These are phyloP conservation scores for Lampropteryx suffumata DNA, from an alignment of 2,888 invertebrate genomes.

Conservation along the genomic window DNA sequence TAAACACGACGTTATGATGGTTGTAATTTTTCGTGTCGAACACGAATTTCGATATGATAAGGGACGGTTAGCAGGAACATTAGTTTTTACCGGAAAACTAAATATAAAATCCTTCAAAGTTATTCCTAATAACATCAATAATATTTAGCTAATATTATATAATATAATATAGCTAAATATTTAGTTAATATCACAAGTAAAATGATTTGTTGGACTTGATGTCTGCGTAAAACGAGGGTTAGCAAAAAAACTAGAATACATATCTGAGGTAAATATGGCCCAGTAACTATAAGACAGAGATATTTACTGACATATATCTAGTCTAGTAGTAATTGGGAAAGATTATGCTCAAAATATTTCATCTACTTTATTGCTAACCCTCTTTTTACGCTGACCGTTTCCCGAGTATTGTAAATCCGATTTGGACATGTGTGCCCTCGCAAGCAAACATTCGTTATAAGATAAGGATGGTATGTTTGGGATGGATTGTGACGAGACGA, in stretches of 20 bases:
- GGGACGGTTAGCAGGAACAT: slow-evolving; percentile 50
- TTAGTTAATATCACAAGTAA: too few relatives aligned
- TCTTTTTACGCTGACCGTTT: slow-evolving; percentile 47
- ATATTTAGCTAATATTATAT: too few relatives aligned
- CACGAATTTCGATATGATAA: slow-evolving; percentile 76
- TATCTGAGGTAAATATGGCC: too few relatives aligned
- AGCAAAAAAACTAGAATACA: too few relatives aligned
- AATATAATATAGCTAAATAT: too few relatives aligned
- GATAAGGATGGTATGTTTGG: slow-evolving; percentile 67
- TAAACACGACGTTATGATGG: slow-evolving; percentile 76
- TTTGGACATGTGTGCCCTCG: slow-evolving; percentile 77
- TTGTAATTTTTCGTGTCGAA: slow-evolving; percentile 81
- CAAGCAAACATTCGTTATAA: slow-evolving; percentile 70
- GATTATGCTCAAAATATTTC: neutral
- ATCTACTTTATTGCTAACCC: slow-evolving; percentile 45
- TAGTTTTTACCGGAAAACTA: too few relatives aligned
- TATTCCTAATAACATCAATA: neutral
- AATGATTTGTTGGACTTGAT: too few relatives aligned
- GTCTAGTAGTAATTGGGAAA: neutral
- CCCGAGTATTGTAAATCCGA: slow-evolving; percentile 69
- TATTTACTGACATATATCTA: too few relatives aligned
- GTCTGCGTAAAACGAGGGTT: too few relatives aligned
- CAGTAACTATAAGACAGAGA: too few relatives aligned
- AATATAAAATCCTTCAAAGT: too few relatives aligned
- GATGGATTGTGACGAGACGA: slow-evolving; percentile 48